Evolutionary conservation across 2,888 invertebrate species (phyloP), one percentile per base, ranked within the genome.

Genomic region (Mechanitis mazaeus): DNA sequence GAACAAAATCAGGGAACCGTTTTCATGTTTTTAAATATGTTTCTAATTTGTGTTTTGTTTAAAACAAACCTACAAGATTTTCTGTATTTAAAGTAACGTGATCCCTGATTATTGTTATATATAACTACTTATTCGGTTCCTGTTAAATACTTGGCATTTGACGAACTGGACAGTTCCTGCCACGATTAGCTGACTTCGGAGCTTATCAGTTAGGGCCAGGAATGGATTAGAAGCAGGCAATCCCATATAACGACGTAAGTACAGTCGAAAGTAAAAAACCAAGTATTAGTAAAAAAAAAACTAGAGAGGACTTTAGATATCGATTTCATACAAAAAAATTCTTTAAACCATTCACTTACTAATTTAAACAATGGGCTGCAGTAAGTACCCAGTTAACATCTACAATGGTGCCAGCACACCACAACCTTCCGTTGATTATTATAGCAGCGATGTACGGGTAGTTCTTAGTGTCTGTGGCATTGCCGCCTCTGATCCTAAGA

Each of bases 301-400:
- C 20, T 20, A 20, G 20, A 20, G 20, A 0, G 20, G 20, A 20
- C 20, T 20, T 20, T 20, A 20, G 20, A 50, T 50, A 42, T 42
- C 42, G 38, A 38, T 38, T 31, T 6, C 12, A 31, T 54, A 58
- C 11, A 42, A 3, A 42, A 31, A 7, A 33, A 20, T 28, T 33
- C 20, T 28, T 33, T 54, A 5, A 47, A 28, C 28, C 33, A 46
- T 12, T 50, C 45, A 78, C 89, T 83, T 73, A 89, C 89, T 88
- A 89, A 70, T 88, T 89, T 53, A 90, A 74, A 55, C 89, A 90
- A 71, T 90, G 89, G 0, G 89, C 89, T 0, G 89, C 89, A 0
- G 89, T 90, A 0, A 90, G 61, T 3, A 90, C 77, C 90, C 90
- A 90, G 69, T 87, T 86, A 1, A 74, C 74, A 54, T 90, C 90